These are phyloP conservation scores for Mohoua ochrocephala DNA, from an alignment of 2,113 vertebrate species.

Conservation along the genomic window DNA sequence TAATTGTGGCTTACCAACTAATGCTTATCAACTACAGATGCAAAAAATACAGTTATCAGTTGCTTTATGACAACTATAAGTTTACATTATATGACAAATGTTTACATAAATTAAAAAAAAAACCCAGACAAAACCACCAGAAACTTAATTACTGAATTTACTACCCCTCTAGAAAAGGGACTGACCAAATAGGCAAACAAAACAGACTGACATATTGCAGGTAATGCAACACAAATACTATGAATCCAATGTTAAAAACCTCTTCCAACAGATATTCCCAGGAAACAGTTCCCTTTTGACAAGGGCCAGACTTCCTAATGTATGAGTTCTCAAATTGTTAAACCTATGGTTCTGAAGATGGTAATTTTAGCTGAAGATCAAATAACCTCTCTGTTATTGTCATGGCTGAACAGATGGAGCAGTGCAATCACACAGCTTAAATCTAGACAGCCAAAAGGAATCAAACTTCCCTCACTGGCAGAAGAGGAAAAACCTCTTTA, in stretches of 20 bases:
- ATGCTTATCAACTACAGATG: neutral
- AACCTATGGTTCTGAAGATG: neutral
- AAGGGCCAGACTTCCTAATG: neutral
- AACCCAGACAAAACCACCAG: neutral
- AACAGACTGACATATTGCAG: neutral
- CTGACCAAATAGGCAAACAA: neutral
- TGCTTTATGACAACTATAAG: neutral
- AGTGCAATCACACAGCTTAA: neutral
- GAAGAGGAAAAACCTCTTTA: neutral
- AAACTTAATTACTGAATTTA: neutral
- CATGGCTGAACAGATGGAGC: conserved; percentile 23
- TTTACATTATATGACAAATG: neutral
- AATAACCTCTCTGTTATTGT: neutral
- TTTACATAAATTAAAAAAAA: neutral
- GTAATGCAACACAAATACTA: neutral
- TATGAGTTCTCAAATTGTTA: neutral
- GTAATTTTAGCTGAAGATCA: conserved; percentile 14
- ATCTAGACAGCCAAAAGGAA: neutral
- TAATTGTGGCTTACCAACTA: neutral
- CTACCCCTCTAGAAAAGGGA: neutral
- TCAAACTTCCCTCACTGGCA: neutral
- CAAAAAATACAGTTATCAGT: neutral
- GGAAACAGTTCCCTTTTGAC: neutral
- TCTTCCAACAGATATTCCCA: neutral
- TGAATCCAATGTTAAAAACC: neutral